phyloP scores from a whole-genome alignment of 1,140 invertebrate genomes.

The Medauroidea extradentata region DNA sequence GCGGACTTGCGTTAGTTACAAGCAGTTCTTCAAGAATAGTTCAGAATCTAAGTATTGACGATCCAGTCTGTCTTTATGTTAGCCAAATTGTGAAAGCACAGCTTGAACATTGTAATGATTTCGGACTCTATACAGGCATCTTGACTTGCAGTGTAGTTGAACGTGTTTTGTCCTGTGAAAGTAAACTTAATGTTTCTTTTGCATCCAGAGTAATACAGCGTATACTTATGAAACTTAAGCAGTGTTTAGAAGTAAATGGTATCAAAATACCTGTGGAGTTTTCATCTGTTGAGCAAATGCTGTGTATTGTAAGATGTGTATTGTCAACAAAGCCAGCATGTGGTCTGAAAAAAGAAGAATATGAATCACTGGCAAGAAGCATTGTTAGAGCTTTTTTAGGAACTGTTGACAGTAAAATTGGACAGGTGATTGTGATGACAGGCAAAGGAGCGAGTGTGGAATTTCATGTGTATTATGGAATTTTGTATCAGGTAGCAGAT shows the following conservation, averaged over 20 bases:
- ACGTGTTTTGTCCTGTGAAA: neutral
- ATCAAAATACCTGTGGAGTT: slow-evolving; percentile 7
- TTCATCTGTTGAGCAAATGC: slow-evolving; percentile 3
- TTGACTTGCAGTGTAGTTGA: neutral
- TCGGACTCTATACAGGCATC: slow-evolving; percentile 8
- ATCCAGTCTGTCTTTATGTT: slow-evolving; percentile 8
- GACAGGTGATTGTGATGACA: slow-evolving; percentile 3
- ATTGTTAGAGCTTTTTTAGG: slow-evolving; percentile 11
- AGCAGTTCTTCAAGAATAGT: slow-evolving; percentile 5
- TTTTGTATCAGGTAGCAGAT: slow-evolving; percentile 2
- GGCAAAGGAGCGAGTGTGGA: neutral
- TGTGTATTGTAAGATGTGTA: slow-evolving; percentile 1
- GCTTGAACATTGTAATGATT: neutral
- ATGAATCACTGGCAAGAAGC: neutral
- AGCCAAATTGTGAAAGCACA: slow-evolving; percentile 9
- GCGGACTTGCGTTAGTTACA: neutral
- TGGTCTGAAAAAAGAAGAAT: neutral
- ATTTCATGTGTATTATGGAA: neutral
- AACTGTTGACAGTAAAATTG: neutral
- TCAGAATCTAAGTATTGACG: neutral
- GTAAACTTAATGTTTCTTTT: neutral
- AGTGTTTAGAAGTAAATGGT: neutral
- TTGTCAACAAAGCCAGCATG: slow-evolving; percentile 9
- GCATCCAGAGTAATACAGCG: neutral
- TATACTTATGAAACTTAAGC: neutral